Evolutionary conservation across 2,888 invertebrate species (phyloP).

Genomic region (Cylindroiulus punctatus): DNA sequence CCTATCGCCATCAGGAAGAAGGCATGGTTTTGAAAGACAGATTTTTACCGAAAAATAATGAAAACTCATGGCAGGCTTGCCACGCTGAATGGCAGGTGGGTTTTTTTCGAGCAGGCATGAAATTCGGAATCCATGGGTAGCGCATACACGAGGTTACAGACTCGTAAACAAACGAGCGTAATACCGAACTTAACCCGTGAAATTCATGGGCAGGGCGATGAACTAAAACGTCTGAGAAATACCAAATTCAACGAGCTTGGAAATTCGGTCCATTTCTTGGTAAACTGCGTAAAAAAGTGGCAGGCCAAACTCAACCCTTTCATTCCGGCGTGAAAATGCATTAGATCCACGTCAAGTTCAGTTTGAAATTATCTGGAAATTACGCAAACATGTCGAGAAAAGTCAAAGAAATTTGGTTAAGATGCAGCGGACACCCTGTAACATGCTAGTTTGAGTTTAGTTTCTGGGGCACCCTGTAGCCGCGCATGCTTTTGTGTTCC

Average conservation of each 20-base stretch:
- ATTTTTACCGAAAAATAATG: conserved; percentile 22
- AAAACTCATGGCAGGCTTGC: background rate
- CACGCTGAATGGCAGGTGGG: conserved; percentile 10
- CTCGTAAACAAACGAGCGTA: background rate
- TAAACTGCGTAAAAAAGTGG: too few species aligned
- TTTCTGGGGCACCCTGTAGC: too few species aligned
- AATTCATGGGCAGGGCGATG: conserved; percentile 43
- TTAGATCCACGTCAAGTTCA: too few species aligned
- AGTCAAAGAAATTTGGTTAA: too few species aligned
- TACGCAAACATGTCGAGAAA: too few species aligned
- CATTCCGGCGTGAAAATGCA: too few species aligned
- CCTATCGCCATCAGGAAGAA: conserved; percentile 40
- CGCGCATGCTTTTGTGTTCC: too few species aligned
- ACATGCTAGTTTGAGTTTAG: too few species aligned
- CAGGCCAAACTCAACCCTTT: too few species aligned
- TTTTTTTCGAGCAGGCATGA: conserved; percentile 1
- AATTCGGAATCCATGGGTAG: background rate
- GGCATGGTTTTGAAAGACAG: conserved; percentile 42
- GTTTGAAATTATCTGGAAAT: too few species aligned
- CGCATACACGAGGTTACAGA: background rate
- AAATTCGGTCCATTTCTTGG: too few species aligned
- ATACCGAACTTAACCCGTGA: background rate
- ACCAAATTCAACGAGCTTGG: background rate
- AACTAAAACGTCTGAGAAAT: conserved; percentile 23
- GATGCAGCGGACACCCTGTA: too few species aligned